These are phyloP conservation scores for Aplysia californica DNA, from an alignment of 1,140 invertebrate species.

Conservation along the genomic window DNA sequence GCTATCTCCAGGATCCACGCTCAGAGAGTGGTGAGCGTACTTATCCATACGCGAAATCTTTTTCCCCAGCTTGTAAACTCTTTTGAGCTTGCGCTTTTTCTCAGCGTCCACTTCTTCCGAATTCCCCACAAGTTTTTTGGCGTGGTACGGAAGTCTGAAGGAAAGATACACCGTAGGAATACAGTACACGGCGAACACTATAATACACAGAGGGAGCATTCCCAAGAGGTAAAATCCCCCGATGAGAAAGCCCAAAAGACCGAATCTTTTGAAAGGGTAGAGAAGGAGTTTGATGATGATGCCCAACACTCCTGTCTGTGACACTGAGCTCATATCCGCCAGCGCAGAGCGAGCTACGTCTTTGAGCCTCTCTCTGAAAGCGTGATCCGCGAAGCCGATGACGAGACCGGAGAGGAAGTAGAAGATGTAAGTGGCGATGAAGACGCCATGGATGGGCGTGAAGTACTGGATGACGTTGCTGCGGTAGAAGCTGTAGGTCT, in stretches of 20 bases:
- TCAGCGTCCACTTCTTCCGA: constrained; percentile 20
- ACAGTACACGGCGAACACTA: constrained; percentile 55
- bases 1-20: constrained; percentile 30
- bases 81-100: constrained; percentile 29
- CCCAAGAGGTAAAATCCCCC: constrained; percentile 51
- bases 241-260: constrained; percentile 52
- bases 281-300: constrained; percentile 48
- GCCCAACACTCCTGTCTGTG: constrained; percentile 53
- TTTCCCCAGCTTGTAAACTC: constrained; percentile 37
- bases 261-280: constrained; percentile 54
- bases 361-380: constrained; percentile 55
- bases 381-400: constrained; percentile 48
- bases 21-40: constrained; percentile 39
- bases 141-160: constrained; percentile 57
- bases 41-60: constrained; percentile 50
- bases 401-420: constrained; percentile 53
- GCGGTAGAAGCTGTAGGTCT: constrained; percentile 53
- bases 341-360: constrained; percentile 46
- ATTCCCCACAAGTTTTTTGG: constrained; percentile 43
- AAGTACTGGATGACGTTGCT: constrained; percentile 61
- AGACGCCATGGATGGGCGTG: constrained; percentile 56
- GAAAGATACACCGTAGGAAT: constrained; percentile 61
- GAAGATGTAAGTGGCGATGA: constrained; percentile 56
- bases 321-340: constrained; percentile 58
- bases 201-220: constrained; percentile 44